phyloP scores from a whole-genome alignment of 2,113 vertebrate species.

The Cheirogaleus medius region DNA sequence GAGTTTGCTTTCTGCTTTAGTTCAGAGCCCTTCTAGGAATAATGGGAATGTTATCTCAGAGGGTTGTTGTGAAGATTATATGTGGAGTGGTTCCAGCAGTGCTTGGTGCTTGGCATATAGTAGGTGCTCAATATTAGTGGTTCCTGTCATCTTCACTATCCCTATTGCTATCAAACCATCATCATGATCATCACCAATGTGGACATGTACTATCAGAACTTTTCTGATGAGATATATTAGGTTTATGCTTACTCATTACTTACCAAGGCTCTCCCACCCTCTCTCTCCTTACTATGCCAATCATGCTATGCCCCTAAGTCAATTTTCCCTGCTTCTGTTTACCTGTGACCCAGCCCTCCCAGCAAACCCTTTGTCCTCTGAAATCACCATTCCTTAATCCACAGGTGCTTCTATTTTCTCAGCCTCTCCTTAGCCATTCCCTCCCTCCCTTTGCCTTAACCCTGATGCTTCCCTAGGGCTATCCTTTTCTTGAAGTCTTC shows the following conservation, averaged over 20 bases:
- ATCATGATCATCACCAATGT: no score
- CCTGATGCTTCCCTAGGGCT: neutral
- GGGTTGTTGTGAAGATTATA: neutral
- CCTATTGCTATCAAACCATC: neutral
- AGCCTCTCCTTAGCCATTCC: neutral
- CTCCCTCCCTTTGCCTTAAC: neutral
- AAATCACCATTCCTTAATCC: neutral
- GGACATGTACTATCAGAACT: neutral
- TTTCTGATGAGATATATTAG: neutral
- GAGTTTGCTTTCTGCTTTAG: neutral
- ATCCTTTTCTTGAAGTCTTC: neutral
- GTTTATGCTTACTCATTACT: neutral
- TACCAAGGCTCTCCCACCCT: neutral
- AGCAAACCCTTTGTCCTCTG: neutral
- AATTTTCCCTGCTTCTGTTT: neutral
- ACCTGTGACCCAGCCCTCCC: no score
- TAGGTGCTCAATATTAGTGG: neutral
- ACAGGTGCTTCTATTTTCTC: neutral
- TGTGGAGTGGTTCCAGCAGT: neutral
- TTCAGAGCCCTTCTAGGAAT: neutral
- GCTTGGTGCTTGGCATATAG: neutral
- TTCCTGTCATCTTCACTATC: no score
- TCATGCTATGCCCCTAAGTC: neutral
- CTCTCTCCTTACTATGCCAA: neutral
- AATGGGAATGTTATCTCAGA: no score